These are phyloP conservation scores for Protonemura montana DNA, from an alignment of 2,888 invertebrate genomes.

Conservation along the genomic window DNA sequence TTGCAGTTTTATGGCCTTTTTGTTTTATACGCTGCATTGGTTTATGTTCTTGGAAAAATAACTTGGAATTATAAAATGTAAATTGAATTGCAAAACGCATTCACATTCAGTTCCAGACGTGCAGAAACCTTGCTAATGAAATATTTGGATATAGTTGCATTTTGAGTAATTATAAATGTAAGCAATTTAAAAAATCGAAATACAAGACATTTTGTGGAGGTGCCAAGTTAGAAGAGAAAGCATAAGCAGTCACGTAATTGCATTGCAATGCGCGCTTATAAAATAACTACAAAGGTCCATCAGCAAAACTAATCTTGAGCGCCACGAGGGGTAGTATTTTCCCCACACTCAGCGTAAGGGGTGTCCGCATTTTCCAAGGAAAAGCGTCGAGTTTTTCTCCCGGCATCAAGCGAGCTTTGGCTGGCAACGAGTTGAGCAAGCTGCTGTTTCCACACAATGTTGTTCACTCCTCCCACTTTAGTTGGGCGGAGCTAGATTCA, in stretches of 20 bases:
- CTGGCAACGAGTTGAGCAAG: background rate
- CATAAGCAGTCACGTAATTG: no score
- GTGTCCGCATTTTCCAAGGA: background rate
- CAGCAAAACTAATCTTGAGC: background rate
- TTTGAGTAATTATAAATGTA: no score
- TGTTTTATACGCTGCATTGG: no score
- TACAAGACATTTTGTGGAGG: background rate
- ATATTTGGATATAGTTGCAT: no score
- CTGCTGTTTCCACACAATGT: conserved; percentile 14
- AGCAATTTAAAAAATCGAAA: background rate
- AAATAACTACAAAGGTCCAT: background rate
- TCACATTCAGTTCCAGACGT: no score
- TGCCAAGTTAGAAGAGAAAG: background rate
- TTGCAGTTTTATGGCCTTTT: no score
- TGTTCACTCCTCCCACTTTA: conserved; percentile 42
- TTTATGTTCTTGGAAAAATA: no score
- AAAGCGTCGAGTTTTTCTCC: background rate
- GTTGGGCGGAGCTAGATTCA: conserved; percentile 36
- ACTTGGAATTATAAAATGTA: no score
- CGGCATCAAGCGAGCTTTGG: background rate
- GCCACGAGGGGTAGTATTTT: background rate
- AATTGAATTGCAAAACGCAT: no score
- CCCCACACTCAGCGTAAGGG: background rate
- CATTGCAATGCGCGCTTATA: background rate
- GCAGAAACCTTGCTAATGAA: no score